Conservation (phyloP, 2,888 invertebrate species). For the Drosophila picticornis region DNA sequence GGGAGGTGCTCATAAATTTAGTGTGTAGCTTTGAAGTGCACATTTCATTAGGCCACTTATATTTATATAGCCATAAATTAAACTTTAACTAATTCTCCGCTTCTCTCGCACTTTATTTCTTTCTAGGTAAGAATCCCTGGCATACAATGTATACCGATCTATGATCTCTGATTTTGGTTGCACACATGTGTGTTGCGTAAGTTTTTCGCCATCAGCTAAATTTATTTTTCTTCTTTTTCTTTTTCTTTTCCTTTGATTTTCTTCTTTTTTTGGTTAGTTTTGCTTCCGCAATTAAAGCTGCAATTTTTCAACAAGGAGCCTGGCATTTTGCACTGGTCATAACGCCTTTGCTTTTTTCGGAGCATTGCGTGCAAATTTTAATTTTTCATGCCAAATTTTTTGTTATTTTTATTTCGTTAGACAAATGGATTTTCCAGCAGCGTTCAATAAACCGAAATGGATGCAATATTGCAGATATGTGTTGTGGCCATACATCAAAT, state of each 20-base stretch:
- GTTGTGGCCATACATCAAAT: slow-evolving; percentile 13
- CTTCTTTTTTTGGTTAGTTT: slow-evolving; percentile 26
- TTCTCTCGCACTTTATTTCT: slow-evolving; percentile 33
- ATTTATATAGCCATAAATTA: slow-evolving; percentile 7
- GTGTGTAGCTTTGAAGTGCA: slow-evolving; percentile 36
- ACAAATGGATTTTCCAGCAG: slow-evolving; percentile 32
- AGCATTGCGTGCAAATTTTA: slow-evolving; percentile 77
- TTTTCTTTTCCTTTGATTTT: slow-evolving; percentile 15
- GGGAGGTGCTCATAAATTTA: slow-evolving; percentile 48
- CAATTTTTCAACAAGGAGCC: slow-evolving; percentile 59
- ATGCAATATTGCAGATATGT: slow-evolving; percentile 58
- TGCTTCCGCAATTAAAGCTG: slow-evolving; percentile 75
- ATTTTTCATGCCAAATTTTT: slow-evolving; percentile 64
- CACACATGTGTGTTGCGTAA: slow-evolving; percentile 60
- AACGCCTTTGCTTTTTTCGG: slow-evolving; percentile 48
- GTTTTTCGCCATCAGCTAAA: slow-evolving; percentile 39
- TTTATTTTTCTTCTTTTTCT: slow-evolving; percentile 1
- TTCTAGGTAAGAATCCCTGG: slow-evolving; percentile 67
- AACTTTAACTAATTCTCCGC: slow-evolving; percentile 41
- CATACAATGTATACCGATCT: slow-evolving; percentile 3
- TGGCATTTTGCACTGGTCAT: slow-evolving; percentile 52
- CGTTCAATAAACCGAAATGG: slow-evolving; percentile 57
- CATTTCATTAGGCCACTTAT: slow-evolving; percentile 20
- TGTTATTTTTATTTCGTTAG: neutral
- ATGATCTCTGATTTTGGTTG: slow-evolving; percentile 4